These are phyloP conservation scores for Penelope pileata DNA, from an alignment of 2,113 vertebrate species.

Conservation along the genomic window DNA sequence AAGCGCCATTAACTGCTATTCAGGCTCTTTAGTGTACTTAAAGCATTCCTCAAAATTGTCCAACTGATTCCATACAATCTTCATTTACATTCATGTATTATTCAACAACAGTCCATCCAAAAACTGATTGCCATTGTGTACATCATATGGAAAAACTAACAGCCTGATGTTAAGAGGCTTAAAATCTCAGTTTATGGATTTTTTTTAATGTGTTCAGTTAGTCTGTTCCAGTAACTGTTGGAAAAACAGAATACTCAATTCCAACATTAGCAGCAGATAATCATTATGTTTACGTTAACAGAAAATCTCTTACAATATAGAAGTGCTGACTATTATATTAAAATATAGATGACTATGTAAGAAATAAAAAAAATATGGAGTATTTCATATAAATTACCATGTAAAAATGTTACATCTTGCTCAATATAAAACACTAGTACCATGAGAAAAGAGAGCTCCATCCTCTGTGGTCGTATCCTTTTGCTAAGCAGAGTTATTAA, in stretches of 20 bases:
- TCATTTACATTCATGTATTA: slow-evolving; percentile 68
- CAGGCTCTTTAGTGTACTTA: slow-evolving; percentile 61
- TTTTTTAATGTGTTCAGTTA: neutral
- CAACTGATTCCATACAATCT: slow-evolving; percentile 63
- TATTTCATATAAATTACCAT: neutral
- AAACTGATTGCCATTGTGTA: slow-evolving; percentile 56
- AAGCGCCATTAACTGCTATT: slow-evolving; percentile 68
- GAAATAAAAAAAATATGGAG: neutral
- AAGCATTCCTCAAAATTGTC: slow-evolving; percentile 62
- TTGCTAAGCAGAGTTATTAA: neutral
- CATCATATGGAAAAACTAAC: slow-evolving; percentile 18
- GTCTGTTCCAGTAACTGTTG: neutral
- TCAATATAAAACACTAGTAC: neutral
- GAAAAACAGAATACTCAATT: neutral
- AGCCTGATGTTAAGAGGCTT: neutral
- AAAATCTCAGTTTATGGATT: slow-evolving; percentile 10
- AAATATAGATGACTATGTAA: neutral
- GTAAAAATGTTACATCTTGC: neutral
- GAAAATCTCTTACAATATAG: neutral
- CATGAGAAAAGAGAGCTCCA: neutral
- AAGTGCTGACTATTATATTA: neutral
- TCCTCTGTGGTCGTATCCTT: neutral
- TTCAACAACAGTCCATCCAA: slow-evolving; percentile 58
- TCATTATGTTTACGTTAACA: neutral
- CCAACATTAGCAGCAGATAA: neutral